These are phyloP conservation scores for Anneissia japonica DNA, from an alignment of 35 echinoderm and acorn worm genomes.

Conservation along the genomic window DNA sequence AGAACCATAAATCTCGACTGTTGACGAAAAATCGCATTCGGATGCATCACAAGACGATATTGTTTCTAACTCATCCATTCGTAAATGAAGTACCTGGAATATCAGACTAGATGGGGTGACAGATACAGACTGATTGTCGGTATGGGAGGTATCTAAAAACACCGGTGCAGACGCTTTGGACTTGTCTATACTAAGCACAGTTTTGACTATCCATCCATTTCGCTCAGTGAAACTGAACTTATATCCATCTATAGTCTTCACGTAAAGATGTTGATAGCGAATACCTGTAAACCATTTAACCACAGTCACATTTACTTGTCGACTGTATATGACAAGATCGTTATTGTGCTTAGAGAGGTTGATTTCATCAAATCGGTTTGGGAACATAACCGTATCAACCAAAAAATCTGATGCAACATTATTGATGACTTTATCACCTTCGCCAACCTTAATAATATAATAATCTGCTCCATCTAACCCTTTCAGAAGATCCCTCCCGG, in stretches of 20 bases:
- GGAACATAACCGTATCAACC: background rate
- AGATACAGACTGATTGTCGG: background rate
- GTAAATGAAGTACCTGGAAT: background rate
- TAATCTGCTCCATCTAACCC: conserved; percentile 4
- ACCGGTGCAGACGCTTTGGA: background rate
- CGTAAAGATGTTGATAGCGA: background rate
- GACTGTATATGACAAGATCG: background rate
- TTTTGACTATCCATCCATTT: background rate
- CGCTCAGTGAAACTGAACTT: background rate
- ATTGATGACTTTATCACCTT: background rate
- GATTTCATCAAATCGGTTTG: background rate
- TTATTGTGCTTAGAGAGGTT: background rate
- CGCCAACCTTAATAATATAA: background rate
- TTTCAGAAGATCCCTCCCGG: background rate
- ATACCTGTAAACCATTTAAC: background rate
- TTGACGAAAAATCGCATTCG: background rate
- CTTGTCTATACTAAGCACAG: background rate
- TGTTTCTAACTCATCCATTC: background rate
- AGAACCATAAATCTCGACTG: background rate
- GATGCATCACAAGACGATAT: background rate
- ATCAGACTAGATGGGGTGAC: background rate
- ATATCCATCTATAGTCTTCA: conserved; percentile 1
- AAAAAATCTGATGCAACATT: background rate
- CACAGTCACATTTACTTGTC: background rate
- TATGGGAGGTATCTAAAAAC: background rate